Evolutionary conservation across 2,113 vertebrate species (phyloP), one percentile per base, ranked within the genome.

Genomic region (Trogon surrucura): DNA sequence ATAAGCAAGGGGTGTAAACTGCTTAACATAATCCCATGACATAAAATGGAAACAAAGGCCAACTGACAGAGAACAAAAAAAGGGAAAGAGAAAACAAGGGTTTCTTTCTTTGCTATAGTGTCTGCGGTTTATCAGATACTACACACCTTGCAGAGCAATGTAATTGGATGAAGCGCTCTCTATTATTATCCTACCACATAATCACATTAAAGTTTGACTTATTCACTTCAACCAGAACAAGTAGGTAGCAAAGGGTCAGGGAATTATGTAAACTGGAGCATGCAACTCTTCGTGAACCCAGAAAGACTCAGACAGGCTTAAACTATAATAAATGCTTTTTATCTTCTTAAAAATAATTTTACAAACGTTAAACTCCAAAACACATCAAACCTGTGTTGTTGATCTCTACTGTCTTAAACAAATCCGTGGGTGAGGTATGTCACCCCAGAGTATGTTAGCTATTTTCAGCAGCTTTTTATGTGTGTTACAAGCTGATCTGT

Each of bases 181-280:
- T 91, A 41, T 95, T 94, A 81, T 95, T 96, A 94, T 95, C 92
- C 7, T 6, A 71, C 94, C 72, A 81, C 75, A 95, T 91, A 97
- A 97, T 94, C 95, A 92, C 72, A 90, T 95, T 97, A 84, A 67
- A 93, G 78, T 82, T 94, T 95, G 90, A 93, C 89, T 97, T 95
- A 88, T 1, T 96, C 77, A 67, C 54, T 95, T 94, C 74, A 96
- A 62, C 72, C 67, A 89, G 62, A 95, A 87, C 58, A 83, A 92
- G 83, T n/a, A 93, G 44, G 73, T 84, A 90, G 56, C 79, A 88
- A 79, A 90, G 32, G 85, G 58, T 73, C 84, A 91, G 34, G 53
- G 38, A 87, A 82, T 90, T 88, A 91, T 74, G 44, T 87, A 95
- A 94, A 91, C 64, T 65, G 16, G 5, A 83, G 25, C 0, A 0